Base-by-base conservation (phyloP, 2,797 vertebrate species). In the Tolypeutes matacus region DNA sequence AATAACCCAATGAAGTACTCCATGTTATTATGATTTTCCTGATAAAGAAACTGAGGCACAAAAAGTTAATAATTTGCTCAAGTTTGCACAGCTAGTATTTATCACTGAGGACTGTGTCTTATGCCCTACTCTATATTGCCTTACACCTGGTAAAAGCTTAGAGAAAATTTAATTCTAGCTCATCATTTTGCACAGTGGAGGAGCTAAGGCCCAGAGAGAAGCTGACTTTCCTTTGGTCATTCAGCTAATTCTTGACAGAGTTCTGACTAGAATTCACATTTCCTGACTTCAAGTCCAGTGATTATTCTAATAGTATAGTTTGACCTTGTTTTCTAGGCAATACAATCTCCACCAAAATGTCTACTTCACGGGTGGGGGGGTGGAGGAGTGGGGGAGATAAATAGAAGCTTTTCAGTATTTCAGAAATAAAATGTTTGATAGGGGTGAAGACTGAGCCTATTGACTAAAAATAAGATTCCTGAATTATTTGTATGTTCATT, bases 181-280 rank as follows among this genome's bases (percentile, higher is more conserved):
- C 29, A 78, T 91, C 69, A 64, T 67, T 94, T 96, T 95, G 21
- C 12, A 76, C 91, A 95, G 62, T 76, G 3, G 92, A 27, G 14
- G 8, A 78, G 46, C 29, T 80, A 77, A 89, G 39, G 46, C 36
- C 29, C 7, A 73, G 17, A 73, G 36, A 65, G 27, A 64, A 76
- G 46, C 2, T 82, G 46, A 76, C 42, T 95, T 95, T 39, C 39
- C 56, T 36, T 70, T 56, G 46, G 56, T 7, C 29, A 42, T 4
- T 69, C 27, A 91, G 18, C 15, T 21, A 90, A 0, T 53, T 82
- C 34, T 67, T 42, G 13, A 86, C 67, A 95, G 39, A 80, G 13
- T 14, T 94, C 82, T 90, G 42, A 80, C 42, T 76, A 51, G 81
- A 72, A 89, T 11, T 82, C 17, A 42, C 3, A 56, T 72, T 93